A percentile compares a stretch with the other conserved stretches of the same genome.
Conservation (phyloP, 2,888 invertebrate genomes). For the Hydrotaea cyrtoneurina region DNA sequence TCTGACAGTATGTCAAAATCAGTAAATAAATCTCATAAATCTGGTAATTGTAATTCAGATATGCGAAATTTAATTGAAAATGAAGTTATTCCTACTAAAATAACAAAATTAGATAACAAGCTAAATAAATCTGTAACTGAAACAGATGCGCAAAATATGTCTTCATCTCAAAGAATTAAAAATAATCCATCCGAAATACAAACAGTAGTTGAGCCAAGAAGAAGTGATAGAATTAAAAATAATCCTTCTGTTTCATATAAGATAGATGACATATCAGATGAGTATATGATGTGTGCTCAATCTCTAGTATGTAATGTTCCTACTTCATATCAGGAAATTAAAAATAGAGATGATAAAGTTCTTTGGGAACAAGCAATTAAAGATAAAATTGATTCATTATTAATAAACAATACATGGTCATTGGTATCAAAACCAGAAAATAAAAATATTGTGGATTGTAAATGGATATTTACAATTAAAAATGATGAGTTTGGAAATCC, state of each 20-base stretch:
- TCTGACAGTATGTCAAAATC: conserved; percentile 39
- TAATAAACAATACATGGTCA: background rate
- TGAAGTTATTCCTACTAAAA: background rate
- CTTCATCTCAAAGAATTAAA: too few species aligned
- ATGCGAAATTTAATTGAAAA: conserved; percentile 11
- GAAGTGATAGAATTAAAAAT: conserved; percentile 10
- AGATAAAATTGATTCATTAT: conserved; percentile 17
- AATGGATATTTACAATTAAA: conserved; percentile 34
- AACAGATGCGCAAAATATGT: too few species aligned
- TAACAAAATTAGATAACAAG: background rate
- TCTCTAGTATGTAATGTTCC: conserved; percentile 57
- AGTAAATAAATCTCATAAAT: conserved; percentile 19
- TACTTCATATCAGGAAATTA: conserved; percentile 63
- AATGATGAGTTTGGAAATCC: background rate
- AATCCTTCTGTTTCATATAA: background rate
- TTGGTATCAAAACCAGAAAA: background rate
- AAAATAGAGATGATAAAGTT: conserved; percentile 47
- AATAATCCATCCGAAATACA: too few species aligned
- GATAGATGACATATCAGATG: conserved; percentile 14
- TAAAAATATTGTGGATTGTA: background rate
- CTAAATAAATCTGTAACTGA: too few species aligned
- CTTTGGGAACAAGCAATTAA: conserved; percentile 64
- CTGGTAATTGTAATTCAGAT: conserved; percentile 4
- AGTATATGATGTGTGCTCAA: background rate
- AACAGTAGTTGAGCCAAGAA: background rate